Evolutionary conservation across 2,888 invertebrate species (phyloP), one percentile per base, ranked within the genome.

Genomic region (Panorpa germanica): DNA sequence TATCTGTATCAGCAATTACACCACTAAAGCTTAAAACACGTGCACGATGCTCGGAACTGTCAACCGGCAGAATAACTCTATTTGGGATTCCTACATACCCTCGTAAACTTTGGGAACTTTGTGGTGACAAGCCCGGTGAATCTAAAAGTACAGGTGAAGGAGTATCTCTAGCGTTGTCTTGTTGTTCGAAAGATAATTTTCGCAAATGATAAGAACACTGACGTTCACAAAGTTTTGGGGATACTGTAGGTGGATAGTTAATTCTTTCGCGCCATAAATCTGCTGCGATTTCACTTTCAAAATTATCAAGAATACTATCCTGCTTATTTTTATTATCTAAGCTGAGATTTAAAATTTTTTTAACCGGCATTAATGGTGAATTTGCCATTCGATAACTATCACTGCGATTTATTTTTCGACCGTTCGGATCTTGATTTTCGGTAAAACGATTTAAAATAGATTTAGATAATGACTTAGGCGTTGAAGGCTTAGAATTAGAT

Each of bases 341-440:
- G 26, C 49, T 7, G 15, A 59, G 49, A 46, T 59, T 63, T 25
- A 63, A 48, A 39, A 61, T 58, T 47, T 66, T 71, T 51, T 65
- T 68, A 29, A 74, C 69, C 20, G 66, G 67, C 53, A 70, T 61
- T 37, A 70, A 61, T 14, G 70, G 69, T 39, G 68, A 70, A 53
- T 82, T 82, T 10, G 83, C 83, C 51, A 77, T 63, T 39, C 80
- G 70, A 48, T 83, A 83, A 53, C 82, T 83, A 50, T 83, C 78
- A 49, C 78, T 80, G 35, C 83, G 71, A 52, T 77, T 78, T 26
- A 82, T 59, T 55, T 67, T 69, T 21, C 39, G 39, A 17, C 39
- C 44, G 51, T 34, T 48, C 47, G 34, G 30, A 29, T 48, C 40
- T 11, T 47, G 46, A 39, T 51, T 57, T 31, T 53, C 50, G 25